phyloP scores from a whole-genome alignment of 2,888 invertebrate genomes.

The Amblyjoppa fuscipennis region DNA sequence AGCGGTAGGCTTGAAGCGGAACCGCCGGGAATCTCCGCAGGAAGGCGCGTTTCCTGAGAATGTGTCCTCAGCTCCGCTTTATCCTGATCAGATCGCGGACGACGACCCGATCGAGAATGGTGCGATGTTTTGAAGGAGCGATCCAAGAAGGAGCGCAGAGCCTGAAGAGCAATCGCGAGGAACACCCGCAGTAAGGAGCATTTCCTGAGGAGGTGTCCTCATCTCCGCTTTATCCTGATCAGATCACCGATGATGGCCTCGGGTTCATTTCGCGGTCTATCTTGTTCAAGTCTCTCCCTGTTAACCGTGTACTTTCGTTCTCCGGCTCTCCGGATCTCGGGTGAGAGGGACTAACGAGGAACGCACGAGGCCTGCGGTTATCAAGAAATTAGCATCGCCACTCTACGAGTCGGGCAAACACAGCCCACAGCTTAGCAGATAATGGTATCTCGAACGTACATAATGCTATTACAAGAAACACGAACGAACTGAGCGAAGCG shows the following conservation, averaged over 20 bases:
- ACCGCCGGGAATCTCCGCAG: neutral
- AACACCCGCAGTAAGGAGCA: neutral
- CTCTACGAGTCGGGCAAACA: constrained; percentile 32
- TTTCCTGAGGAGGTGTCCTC: too few species aligned
- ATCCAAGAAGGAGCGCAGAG: neutral
- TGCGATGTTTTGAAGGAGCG: neutral
- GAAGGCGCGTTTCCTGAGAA: neutral
- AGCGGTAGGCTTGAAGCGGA: neutral
- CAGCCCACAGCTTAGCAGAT: constrained; percentile 38
- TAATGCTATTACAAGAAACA: constrained; percentile 45
- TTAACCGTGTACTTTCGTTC: neutral
- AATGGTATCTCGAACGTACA: constrained; percentile 48
- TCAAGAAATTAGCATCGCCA: constrained; percentile 68
- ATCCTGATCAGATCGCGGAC: neutral
- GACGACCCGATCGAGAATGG: neutral
- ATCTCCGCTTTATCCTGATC: too few species aligned
- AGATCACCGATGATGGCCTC: too few species aligned
- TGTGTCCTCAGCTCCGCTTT: neutral
- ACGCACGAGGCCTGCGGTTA: constrained; percentile 42
- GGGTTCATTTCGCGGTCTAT: neutral
- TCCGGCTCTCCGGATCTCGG: neutral
- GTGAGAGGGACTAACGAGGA: constrained; percentile 6
- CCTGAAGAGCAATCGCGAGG: neutral
- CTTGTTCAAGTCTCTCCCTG: neutral
- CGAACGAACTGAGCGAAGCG: constrained; percentile 14